Base-by-base conservation (phyloP, 2,113 vertebrate species). In the Psittacula cyanocephala region DNA sequence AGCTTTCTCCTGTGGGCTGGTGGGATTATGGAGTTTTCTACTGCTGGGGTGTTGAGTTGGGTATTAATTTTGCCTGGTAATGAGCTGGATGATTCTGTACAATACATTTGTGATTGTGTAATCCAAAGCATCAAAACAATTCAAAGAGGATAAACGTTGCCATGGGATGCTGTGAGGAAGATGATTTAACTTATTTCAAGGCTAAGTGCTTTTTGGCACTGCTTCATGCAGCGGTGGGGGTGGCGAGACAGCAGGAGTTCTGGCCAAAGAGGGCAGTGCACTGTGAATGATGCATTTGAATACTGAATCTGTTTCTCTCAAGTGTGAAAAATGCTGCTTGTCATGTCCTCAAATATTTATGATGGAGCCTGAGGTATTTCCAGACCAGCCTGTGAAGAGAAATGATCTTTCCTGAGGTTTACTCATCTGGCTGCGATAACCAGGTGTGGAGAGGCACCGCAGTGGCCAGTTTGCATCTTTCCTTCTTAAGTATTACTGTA, bases 141-240 rank as follows among this genome's bases (percentile, higher is more conserved):
- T 71, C 78, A 89, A 94, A 91, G 85, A 91, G 94, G 91, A 93
- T 93, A 89, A 95, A 77, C 0, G 12, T 94, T 88, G 69, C 65
- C 81, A 37, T 43, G 91, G 91, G 94, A 74, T 74, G 89, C 67
- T 87, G 89, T 4, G n/a, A 88, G 60, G 86, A 67, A 78, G 83
- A 50, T 67, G 81, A 93, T 81, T 86, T 67, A 63, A 55, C 60
- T 91, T 22, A 13, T 86, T 93, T 83, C 82, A 55, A 70, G 91
- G 60, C 94, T 93, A 50, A 94, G 72, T 83, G 92, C 24, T 80
- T 83, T 62, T 43, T 94, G 96, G 95, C 92, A 41, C 7, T 0
- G 10, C 8, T 71, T 75, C 76, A 23, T 1, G 81, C 0, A 2
- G 3, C 8, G 62, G 46, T 1, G 68, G 49, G 88, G 49, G 49